Conservation (phyloP, 2,797 vertebrate genomes). For the Yasuhikotakia modesta region DNA sequence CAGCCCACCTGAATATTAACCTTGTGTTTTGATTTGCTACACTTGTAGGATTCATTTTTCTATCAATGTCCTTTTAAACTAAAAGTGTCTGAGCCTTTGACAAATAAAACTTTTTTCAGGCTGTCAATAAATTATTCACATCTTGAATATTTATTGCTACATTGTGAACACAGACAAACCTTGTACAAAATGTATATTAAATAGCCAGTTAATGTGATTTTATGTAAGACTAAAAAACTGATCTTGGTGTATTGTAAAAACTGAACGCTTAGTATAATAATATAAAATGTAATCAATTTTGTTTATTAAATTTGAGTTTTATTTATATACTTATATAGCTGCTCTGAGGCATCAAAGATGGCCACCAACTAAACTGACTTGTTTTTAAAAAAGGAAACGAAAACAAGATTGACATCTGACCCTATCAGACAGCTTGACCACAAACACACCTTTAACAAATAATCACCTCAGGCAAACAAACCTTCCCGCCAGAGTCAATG, state of each 20-base stretch:
- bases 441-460: conserved; percentile 22
- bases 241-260: no score
- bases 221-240: no score
- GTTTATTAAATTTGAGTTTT: no score
- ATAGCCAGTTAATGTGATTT: no score
- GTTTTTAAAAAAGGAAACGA: neutral
- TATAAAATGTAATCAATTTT: no score
- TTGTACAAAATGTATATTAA: no score
- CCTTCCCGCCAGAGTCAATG: conserved; percentile 39
- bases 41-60: neutral
- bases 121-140: neutral
- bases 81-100: neutral
- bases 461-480: conserved; percentile 30
- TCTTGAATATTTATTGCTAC: neutral
- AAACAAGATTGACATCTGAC: conserved; percentile 27
- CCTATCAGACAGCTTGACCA: conserved; percentile 25
- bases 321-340: neutral
- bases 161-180: neutral
- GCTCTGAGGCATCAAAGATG: neutral
- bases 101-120: neutral
- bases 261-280: no score
- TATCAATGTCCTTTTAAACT: neutral
- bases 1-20: conserved; percentile 33
- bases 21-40: conserved; percentile 1
- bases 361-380: neutral